Base-by-base conservation (phyloP, 2,113 vertebrate species). In the Lipotes vexillifer region DNA sequence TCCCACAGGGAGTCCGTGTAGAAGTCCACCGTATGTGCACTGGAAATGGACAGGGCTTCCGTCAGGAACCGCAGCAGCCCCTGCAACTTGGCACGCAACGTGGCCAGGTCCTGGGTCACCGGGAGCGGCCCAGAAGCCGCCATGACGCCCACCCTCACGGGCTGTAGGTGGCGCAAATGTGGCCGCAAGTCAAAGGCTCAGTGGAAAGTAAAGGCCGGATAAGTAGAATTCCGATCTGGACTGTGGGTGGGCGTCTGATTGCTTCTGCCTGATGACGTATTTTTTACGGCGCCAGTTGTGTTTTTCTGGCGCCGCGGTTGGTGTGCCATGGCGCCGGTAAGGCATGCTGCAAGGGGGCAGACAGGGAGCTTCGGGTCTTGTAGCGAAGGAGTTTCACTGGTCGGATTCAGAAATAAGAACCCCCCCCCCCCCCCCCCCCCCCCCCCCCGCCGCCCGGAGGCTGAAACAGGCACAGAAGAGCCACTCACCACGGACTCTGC, bases 1-100 rank as follows among this genome's bases (percentile, higher is more conserved):
- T 97, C 97, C 99, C 99, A 99, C 63, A 99, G 97, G 63, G 98
- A 98, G 5, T 98, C 97, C 0, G 99, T 99, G 98, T 99, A 99
- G 95, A 99, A 99, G 84, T 99, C 99, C 41, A 99, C 99, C 0
- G 99, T 99, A 96, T 99, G 99, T 0, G 99, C 99, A 33, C 98
- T 99, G 6, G 99, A 98, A 66, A 99, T 99, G 63, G 96, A 96
- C 31, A 99, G 74, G 8, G 99, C 98, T 3, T 97, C 77, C 12
- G 94, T 92, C 18, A 99, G 97, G 94, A 99, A 99, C 13, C 89
- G 90, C 41, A 81, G 91, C n/a, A 99, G 97, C 65, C 97, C 98
- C 92, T 98, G 98, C 88, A 99, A 97, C 36, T 44, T 80, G 14
- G 20, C 78, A 15, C 1, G 83, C 81, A 98, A 83, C 33, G 90